Evolutionary conservation across 2,888 invertebrate genomes (phyloP), one percentile per base, ranked within the genome.

Genomic region (Pseudoips prasinana): DNA sequence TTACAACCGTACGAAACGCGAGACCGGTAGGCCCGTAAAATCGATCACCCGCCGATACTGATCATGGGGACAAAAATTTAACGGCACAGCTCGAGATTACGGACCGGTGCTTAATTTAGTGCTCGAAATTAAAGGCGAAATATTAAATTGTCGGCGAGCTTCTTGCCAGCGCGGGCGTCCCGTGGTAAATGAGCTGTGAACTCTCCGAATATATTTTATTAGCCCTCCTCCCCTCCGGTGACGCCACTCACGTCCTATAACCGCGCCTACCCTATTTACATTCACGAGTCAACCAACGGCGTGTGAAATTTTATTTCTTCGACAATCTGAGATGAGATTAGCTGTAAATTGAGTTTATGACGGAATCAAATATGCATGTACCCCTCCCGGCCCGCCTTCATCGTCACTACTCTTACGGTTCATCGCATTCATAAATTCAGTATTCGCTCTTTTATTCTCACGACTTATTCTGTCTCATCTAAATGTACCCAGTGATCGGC

Each of bases 261-360:
- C 38, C 30, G 46, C 69, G 64, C 65, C 64, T 63, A 50, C 61
- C 72, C 69, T 77, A 81, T 84, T 84, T 82, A 80, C 77, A 80
- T 78, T 79, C 74, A 72, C 73, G 73, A 73, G 67, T 64, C 64
- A 74, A 42, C 60, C 83, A 78, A 69, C 78, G 78, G 76, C 66
- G 83, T 78, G 80, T 81, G 80, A 86, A 83, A 87, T 85, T 87
- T 85, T 87, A 87, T 87, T 87, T 86, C 83, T 81, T 81, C 82
- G 82, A 84, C 85, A 86, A 86, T 87, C 85, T 82, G 76, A 80
- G 74, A 87, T 79, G 69, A 80, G 85, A 87, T 87, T 87, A 87
- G 83, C 85, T 84, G 83, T 77, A 85, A 87, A 87, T 87, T 82
- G 84, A 82, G 80, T 87, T 87, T 85, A 86, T 85, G 80, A 77